A percentile compares a stretch with the other conserved stretches of the same genome.
Evolutionary conservation across 2,888 invertebrate genomes (phyloP).

Genomic region (Caenorhabditis virilis): DNA sequence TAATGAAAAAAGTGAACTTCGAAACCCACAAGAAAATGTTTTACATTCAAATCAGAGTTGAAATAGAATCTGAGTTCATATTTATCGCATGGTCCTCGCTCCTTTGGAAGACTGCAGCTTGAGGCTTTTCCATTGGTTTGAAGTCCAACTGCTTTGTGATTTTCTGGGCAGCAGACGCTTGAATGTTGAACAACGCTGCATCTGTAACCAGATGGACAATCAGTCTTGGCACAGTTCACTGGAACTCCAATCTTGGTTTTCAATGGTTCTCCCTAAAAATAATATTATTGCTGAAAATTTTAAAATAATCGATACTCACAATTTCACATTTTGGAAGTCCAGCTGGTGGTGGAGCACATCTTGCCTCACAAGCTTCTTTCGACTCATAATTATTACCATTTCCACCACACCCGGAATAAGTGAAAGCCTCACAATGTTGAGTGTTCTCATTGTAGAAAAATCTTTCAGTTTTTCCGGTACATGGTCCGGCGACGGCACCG

Average conservation of each 20-base stretch:
- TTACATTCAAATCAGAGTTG: slow-evolving; percentile 49
- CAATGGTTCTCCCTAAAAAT: slow-evolving; percentile 47
- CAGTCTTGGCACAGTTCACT: slow-evolving; percentile 60
- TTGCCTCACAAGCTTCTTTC: slow-evolving; percentile 50
- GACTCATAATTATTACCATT: slow-evolving; percentile 67
- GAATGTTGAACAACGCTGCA: slow-evolving; percentile 57
- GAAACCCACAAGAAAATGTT: not conserved
- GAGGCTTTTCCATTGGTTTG: slow-evolving; percentile 33
- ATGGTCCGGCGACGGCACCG: slow-evolving; percentile 57
- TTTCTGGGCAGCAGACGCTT: slow-evolving; percentile 64
- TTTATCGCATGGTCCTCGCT: slow-evolving; percentile 68
- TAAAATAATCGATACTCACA: slow-evolving; percentile 4
- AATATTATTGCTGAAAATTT: not conserved
- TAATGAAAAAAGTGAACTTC: slow-evolving; percentile 15
- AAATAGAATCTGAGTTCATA: slow-evolving; percentile 66
- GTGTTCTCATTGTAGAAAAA: slow-evolving; percentile 63
- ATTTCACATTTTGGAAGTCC: slow-evolving; percentile 40
- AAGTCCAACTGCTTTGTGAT: slow-evolving; percentile 53
- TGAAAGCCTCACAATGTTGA: slow-evolving; percentile 55
- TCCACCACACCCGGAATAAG: slow-evolving; percentile 65
- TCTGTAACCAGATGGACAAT: slow-evolving; percentile 63
- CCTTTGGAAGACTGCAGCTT: slow-evolving; percentile 60
- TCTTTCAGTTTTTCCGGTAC: slow-evolving; percentile 46
- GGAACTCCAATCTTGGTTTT: slow-evolving; percentile 51
- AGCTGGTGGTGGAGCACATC: slow-evolving; percentile 54